phyloP scores from a whole-genome alignment of 2,113 vertebrate genomes.

The Toxostoma redivivum region DNA sequence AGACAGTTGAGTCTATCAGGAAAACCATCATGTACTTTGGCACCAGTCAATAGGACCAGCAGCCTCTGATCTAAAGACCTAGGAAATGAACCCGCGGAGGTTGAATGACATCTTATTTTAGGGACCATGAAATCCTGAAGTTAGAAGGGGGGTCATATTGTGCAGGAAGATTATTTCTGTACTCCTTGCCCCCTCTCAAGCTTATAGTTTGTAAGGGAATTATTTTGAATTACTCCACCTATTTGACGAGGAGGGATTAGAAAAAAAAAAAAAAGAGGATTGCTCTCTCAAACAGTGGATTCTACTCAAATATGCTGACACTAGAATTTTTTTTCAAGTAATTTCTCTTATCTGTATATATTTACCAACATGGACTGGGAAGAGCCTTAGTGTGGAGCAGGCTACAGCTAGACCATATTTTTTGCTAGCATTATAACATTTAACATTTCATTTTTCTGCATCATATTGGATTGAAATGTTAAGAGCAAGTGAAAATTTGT shows the following conservation, averaged over 20 bases:
- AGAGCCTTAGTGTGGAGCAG: background rate
- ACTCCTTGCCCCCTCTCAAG: background rate
- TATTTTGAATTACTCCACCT: background rate
- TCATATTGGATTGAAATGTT: background rate
- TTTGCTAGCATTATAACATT: background rate
- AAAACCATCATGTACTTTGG: constrained; percentile 33
- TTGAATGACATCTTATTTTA: constrained; percentile 16
- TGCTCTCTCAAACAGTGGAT: background rate
- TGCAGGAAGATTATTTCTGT: background rate
- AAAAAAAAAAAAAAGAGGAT: background rate
- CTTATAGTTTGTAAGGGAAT: background rate
- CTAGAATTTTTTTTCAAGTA: background rate
- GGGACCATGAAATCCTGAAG: background rate
- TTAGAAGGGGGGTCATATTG: background rate
- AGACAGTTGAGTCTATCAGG: constrained; percentile 2
- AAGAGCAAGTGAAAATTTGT: background rate
- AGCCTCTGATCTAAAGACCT: background rate
- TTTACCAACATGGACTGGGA: background rate
- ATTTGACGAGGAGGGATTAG: background rate
- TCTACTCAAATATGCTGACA: background rate
- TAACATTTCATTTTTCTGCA: background rate
- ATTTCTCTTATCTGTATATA: background rate
- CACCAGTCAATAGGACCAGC: background rate
- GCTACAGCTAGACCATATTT: background rate
- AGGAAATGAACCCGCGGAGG: background rate